Base-by-base conservation (phyloP, 2,888 invertebrate species). In the Athalia cordata region DNA sequence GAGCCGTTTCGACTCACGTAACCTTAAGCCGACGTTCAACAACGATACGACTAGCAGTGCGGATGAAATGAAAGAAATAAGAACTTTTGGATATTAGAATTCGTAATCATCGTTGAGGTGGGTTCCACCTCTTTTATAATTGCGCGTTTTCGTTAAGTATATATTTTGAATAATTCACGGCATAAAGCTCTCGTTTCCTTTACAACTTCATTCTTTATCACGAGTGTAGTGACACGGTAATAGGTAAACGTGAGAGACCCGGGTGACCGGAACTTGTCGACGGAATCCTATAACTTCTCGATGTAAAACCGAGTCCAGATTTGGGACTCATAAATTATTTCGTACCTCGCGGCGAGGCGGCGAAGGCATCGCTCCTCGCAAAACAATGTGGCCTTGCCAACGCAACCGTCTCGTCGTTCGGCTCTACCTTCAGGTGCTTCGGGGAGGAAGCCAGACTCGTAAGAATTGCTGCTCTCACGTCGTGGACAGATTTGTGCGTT, bases 1-100 rank as follows among this genome's bases (percentile, higher is more conserved):
- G 86, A 87, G 85, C 84, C 81, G 83, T 81, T 83, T 82, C 83
- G 84, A 82, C 86, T 86, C 86, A 88, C 88, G 87, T 87, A 87
- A 83, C 84, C 81, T 84, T 82, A 86, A 87, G 86, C 86, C 87
- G 75, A 52, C 75, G 75, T 64, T 64, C 61, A 75, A 75, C 62
- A 75, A 75, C 75, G 75, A 62, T 75, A 75, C 75, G 62, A 75
- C 62, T 50, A 72, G 50, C 59, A 61, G 29, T 45, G 45, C 13
- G 62, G 29, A 29, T 47, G 64, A 61, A 61, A 43, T 61, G n/a
- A 29, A 50, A 62, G 64, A 75, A 64, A 62, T 64, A 64, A 75
- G 75, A 75, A 64, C 49, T 47, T 29, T 68, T 43, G 29, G 43
- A 68, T 68, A 29, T 68, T 52, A 4, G 68, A 68, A 68, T 68